Evolutionary conservation across 2,113 vertebrate species (phyloP).

Genomic region (Heterocephalus glaber): DNA sequence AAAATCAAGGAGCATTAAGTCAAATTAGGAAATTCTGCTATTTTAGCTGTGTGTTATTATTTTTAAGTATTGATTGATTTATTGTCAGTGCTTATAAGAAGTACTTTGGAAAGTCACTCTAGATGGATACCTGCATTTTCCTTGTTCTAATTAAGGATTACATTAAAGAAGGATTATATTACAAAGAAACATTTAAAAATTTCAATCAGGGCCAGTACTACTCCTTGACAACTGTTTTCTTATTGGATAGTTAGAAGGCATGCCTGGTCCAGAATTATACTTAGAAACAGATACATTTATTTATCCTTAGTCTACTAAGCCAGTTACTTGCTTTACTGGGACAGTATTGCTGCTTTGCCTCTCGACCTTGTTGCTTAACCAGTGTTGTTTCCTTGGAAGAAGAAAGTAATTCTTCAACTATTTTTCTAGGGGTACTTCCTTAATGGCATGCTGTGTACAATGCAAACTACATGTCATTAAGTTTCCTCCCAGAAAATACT

Average conservation of each 20-base stretch:
- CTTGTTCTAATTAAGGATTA: neutral
- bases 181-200: neutral
- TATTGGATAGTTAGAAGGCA: neutral
- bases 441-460: conserved; percentile 14
- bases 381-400: neutral
- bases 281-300: neutral
- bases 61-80: neutral
- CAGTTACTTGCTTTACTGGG: neutral
- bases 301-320: neutral
- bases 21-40: neutral
- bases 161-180: neutral
- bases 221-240: neutral
- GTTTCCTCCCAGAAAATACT: conserved; percentile 42
- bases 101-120: conserved; percentile 1
- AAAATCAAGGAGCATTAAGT: neutral
- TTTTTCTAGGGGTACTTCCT: neutral
- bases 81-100: neutral
- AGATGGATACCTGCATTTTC: neutral
- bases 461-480: neutral
- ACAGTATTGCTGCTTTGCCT: neutral
- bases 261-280: neutral
- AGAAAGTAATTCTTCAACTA: neutral
- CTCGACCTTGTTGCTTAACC: neutral
- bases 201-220: neutral
- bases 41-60: neutral